These are phyloP conservation scores for Spatula versicolor DNA, from an alignment of 2,797 vertebrate species.

Conservation along the genomic window DNA sequence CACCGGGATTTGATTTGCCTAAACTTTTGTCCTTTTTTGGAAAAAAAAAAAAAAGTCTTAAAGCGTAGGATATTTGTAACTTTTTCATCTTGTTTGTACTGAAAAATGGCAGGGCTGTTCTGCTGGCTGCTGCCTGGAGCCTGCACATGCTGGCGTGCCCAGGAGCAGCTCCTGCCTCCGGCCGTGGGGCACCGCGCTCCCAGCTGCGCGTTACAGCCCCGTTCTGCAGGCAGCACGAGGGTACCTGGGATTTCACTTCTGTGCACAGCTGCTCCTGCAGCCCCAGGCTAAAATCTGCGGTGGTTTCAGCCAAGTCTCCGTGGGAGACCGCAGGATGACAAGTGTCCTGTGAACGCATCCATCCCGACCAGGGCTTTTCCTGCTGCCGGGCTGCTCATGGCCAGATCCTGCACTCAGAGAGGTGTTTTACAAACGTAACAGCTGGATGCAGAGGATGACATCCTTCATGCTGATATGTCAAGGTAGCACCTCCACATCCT, in stretches of 20 bases:
- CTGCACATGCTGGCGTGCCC: too few species aligned
- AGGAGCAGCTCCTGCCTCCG: too few species aligned
- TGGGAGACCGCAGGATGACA: background rate
- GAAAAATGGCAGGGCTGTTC: background rate
- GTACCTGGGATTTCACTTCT: background rate
- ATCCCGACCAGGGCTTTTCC: accelerated
- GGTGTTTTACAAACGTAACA: background rate
- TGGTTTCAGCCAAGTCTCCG: accelerated
- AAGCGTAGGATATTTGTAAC: background rate
- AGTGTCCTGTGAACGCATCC: accelerated
- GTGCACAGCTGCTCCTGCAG: background rate
- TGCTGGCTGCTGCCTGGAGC: background rate
- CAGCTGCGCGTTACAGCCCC: too few species aligned
- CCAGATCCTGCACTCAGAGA: background rate
- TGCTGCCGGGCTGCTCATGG: accelerated
- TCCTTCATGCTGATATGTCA: background rate
- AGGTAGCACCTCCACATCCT: conserved; percentile 7
- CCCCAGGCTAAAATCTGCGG: background rate
- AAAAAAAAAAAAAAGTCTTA: background rate
- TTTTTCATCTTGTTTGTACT: background rate
- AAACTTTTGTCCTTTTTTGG: background rate
- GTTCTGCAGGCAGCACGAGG: too few species aligned
- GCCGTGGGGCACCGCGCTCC: too few species aligned
- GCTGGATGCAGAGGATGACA: accelerated
- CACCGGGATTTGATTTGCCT: background rate